Conservation (phyloP, 2,797 vertebrate genomes). For the Pseudochirops cupreus region DNA sequence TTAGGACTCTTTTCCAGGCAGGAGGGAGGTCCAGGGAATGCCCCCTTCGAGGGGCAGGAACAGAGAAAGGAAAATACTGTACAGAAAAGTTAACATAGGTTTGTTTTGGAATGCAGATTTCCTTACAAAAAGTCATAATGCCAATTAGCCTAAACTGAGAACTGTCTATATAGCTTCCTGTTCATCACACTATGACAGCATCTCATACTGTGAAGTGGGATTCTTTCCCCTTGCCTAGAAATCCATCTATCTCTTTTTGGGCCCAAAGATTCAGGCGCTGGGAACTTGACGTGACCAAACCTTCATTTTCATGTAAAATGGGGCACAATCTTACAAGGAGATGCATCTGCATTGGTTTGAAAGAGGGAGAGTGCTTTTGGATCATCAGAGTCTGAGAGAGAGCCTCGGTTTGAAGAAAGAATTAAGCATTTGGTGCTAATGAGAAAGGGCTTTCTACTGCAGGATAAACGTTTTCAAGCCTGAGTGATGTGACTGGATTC, state of each 20-base stretch:
- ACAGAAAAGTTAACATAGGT: background rate
- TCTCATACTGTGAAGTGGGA: background rate
- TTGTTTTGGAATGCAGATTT: background rate
- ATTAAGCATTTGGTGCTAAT: background rate
- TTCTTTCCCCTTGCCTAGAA: background rate
- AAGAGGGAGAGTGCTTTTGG: background rate
- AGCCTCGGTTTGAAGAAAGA: background rate
- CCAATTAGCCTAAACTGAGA: background rate
- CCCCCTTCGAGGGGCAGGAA: background rate
- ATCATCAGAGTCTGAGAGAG: background rate
- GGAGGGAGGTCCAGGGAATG: background rate
- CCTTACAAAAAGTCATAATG: background rate
- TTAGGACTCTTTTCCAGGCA: background rate
- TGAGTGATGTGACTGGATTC: background rate
- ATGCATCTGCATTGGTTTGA: background rate
- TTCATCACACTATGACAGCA: background rate
- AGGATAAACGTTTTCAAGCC: background rate
- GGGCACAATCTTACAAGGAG: background rate
- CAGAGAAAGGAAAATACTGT: background rate
- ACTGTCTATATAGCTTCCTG: background rate
- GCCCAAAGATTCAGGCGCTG: background rate
- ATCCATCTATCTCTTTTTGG: background rate
- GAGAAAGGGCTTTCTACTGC: background rate
- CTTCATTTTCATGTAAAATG: background rate
- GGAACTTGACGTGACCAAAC: background rate